These are phyloP conservation scores for Xiphorhynchus erythropygius DNA, from an alignment of 2,797 vertebrate genomes.

Conservation along the genomic window DNA sequence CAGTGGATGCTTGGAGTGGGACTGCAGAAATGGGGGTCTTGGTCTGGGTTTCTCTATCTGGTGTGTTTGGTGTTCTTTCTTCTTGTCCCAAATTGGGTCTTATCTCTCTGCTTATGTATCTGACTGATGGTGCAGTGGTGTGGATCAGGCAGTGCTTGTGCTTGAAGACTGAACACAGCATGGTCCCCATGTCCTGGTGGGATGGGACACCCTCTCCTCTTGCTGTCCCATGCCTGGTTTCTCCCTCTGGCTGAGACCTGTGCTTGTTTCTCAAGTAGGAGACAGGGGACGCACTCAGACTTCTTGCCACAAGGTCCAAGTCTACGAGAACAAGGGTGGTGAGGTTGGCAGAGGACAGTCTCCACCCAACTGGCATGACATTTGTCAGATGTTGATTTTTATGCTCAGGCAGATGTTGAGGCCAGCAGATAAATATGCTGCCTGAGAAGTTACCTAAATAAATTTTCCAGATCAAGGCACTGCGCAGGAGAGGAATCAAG, in stretches of 20 bases:
- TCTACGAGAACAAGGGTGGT: background rate
- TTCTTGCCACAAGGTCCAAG: background rate
- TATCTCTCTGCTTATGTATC: background rate
- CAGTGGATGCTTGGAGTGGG: background rate
- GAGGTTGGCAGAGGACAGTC: background rate
- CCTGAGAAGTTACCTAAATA: constrained; percentile 18
- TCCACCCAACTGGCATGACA: background rate
- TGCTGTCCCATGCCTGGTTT: background rate
- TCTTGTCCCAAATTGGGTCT: background rate
- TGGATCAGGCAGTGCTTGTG: background rate
- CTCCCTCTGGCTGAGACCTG: background rate
- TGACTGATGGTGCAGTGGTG: background rate
- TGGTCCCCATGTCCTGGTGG: background rate
- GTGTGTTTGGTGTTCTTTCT: background rate
- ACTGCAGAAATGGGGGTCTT: background rate
- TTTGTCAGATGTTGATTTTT: background rate
- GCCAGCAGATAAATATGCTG: background rate
- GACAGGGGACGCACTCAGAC: background rate
- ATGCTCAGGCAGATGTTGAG: constrained; percentile 3
- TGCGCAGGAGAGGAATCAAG: background rate
- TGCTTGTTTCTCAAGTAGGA: background rate
- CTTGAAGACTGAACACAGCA: background rate
- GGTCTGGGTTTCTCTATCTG: background rate
- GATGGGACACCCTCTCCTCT: background rate
- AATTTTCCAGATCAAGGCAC: constrained; percentile 27